Base-by-base conservation (phyloP, 2,797 vertebrate genomes). In the Galago senegalensis region DNA sequence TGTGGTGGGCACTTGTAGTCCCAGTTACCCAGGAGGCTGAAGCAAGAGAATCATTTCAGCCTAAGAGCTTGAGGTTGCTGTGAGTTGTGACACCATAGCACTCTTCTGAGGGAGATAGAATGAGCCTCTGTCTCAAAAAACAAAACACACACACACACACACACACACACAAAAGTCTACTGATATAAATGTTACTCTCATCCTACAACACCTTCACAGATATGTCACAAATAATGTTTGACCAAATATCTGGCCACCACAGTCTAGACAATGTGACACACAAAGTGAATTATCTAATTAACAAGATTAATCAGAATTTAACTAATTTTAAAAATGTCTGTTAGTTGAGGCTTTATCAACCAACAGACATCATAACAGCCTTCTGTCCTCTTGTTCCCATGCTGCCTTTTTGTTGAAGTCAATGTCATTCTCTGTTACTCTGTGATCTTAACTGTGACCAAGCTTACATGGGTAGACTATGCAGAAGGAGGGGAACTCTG, bases 191-290 rank as follows among this genome's bases (percentile, higher is more conserved):
- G 29, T 34, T 82, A 91, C 79, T 53, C 14, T 82, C 23, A 53
- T 73, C 1, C 7, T 53, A 88, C 67, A 67, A 58, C 14, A 67
- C 5, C n/a, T 77, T 63, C 43, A 46, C 9, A 69, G 73, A 91
- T 67, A 85, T 6, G 53, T 27, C 4, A 56, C 46, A 21, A 91
- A 87, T 34, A 61, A 23, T 14, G 8, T 60, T 73, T 75, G 10
- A 75, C 29, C 37, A 53, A 85, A 70, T 82, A 90, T 4, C 31
- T 76, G 29, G 31, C 14, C 16, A 56, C 7, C 16, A n/a, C 4
- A 27, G 17, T 77, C 67, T 21, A 95, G 84, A 2, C 37, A 89
- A 61, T 91, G 90, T 96, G 72, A 93, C 18, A 79, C 49, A 79
- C 34, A 46, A 73, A 63, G 7, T 79, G 81, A 86, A 61, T 23